Conservation (phyloP, 2,113 vertebrate genomes). For the Crotalus tigris region DNA sequence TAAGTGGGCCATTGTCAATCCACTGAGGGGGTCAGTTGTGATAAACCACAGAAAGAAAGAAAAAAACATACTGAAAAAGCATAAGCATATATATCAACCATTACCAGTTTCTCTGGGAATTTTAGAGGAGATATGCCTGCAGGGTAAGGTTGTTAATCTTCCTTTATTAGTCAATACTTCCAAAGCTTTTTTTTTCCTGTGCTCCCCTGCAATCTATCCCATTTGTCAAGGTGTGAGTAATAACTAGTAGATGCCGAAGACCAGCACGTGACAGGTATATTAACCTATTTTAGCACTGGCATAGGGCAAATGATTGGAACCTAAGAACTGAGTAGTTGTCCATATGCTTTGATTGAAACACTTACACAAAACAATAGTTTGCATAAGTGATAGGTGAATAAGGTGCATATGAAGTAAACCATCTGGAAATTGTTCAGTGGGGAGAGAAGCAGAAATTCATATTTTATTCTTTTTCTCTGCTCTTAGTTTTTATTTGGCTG, state of each 20-base stretch:
- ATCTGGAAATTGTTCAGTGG: not conserved
- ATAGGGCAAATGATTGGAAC: not conserved
- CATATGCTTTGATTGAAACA: not conserved
- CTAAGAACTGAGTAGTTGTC: not conserved
- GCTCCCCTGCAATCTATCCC: not conserved
- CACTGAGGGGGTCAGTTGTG: too few relatives aligned
- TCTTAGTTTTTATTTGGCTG: not conserved
- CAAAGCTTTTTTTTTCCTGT: not conserved
- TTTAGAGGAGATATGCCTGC: conserved; percentile 9
- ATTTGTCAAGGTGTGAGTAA: not conserved
- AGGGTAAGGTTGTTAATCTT: conserved; percentile 26
- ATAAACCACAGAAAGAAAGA: conserved; percentile 1
- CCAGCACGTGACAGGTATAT: not conserved
- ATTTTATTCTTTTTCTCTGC: not conserved
- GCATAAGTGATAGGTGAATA: not conserved
- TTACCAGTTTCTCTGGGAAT: conserved; percentile 10
- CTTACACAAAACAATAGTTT: not conserved
- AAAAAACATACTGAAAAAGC: not conserved
- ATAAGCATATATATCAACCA: not conserved
- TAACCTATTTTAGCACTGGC: conserved; percentile 20
- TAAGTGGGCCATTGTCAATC: not conserved
- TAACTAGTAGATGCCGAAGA: not conserved
- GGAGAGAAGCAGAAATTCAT: not conserved
- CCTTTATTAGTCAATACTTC: conserved; percentile 36
- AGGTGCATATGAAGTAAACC: not conserved